A percentile compares a stretch with the other conserved stretches of the same genome.
These are phyloP conservation scores for Octodon degus DNA, from an alignment of 2,113 vertebrate species.

Conservation along the genomic window DNA sequence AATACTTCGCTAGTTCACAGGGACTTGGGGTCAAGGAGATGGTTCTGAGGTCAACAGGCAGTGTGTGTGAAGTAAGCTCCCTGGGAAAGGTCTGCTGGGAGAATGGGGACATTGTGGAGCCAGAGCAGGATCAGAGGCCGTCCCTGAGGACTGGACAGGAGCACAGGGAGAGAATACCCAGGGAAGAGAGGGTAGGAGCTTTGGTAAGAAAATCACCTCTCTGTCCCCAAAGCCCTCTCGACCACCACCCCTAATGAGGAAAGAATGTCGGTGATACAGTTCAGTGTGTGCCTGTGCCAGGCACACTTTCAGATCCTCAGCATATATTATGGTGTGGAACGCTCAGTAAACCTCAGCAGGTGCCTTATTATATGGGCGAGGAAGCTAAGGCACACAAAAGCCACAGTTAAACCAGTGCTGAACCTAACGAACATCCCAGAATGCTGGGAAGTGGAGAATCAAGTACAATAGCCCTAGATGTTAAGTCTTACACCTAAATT, in stretches of 20 bases:
- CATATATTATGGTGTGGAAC: neutral
- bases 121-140: neutral
- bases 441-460: neutral
- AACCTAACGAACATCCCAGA: neutral
- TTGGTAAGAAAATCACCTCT: neutral
- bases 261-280: neutral
- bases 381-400: neutral
- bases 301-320: neutral
- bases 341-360: neutral
- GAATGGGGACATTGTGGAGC: neutral
- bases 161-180: neutral
- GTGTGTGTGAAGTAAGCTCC: neutral
- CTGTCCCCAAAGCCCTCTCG: neutral
- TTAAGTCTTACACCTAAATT: conserved; percentile 33
- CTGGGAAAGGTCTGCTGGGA: neutral
- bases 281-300: neutral
- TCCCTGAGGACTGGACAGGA: neutral
- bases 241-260: neutral
- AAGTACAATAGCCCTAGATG: neutral
- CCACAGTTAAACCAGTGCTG: neutral
- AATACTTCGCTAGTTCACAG: neutral
- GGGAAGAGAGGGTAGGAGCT: neutral
- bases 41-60: neutral
- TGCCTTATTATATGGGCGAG: neutral
- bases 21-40: neutral